phyloP scores from a whole-genome alignment of 2,113 vertebrate genomes.

The Erythrolamprus reginae region DNA sequence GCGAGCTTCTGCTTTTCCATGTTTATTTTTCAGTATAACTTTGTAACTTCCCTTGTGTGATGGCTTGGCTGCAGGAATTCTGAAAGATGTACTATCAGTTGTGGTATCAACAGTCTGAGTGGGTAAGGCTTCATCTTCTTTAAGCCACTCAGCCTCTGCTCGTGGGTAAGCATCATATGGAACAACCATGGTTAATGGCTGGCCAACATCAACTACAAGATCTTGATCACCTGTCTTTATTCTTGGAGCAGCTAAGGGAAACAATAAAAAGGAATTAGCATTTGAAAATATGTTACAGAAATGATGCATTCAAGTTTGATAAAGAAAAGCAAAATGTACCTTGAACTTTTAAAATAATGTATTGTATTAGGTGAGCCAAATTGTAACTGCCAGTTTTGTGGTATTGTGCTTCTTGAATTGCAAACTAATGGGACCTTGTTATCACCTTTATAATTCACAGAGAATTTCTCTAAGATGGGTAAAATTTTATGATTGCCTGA shows the following conservation, averaged over 20 bases:
- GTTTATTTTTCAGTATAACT: constrained; percentile 89
- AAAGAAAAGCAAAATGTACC: background rate
- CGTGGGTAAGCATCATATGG: constrained; percentile 94
- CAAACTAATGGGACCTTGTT: background rate
- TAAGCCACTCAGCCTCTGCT: constrained; percentile 91
- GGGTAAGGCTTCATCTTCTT: constrained; percentile 75
- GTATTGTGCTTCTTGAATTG: background rate
- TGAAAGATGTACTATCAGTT: constrained; percentile 82
- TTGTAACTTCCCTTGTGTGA: constrained; percentile 86
- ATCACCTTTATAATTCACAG: background rate
- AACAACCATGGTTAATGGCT: constrained; percentile 87
- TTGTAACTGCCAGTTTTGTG: background rate
- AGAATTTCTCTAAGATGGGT: background rate
- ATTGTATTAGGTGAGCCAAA: background rate
- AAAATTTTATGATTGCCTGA: background rate
- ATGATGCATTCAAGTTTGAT: background rate
- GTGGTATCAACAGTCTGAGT: constrained; percentile 87
- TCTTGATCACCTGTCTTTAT: constrained; percentile 93
- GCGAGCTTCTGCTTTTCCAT: constrained; percentile 87
- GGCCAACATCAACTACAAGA: constrained; percentile 90
- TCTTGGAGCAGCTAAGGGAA: constrained; percentile 81
- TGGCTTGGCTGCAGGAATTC: constrained; percentile 84
- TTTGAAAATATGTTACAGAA: background rate
- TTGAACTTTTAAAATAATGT: background rate
- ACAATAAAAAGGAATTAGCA: background rate